Percentiles rank a stretch among this genome's conserved stretches.
Evolutionary conservation across 2,888 invertebrate genomes (phyloP).

Genomic region (Drosophila mayaguana): DNA sequence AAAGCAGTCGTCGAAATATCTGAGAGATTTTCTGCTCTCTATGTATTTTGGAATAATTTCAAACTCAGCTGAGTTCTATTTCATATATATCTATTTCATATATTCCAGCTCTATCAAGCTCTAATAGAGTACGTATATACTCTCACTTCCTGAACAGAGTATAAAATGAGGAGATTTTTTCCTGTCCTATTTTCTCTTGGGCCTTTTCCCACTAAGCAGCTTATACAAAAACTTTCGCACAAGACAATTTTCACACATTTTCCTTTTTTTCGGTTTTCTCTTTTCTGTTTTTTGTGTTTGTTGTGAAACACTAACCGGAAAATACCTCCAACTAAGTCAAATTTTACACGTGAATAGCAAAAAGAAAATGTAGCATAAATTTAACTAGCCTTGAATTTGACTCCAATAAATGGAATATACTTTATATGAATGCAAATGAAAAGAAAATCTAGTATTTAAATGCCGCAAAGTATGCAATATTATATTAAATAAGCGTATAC

Average conservation of each 20-base stretch:
- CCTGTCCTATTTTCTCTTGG: constrained; percentile 27
- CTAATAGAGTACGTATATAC: neutral
- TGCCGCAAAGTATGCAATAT: constrained; percentile 80
- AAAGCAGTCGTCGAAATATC: neutral
- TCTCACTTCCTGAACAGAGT: neutral
- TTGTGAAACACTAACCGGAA: constrained; percentile 50
- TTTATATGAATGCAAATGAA: constrained; percentile 27
- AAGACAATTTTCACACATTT: constrained; percentile 19
- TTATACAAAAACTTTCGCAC: constrained; percentile 26
- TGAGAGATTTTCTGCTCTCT: too few relatives aligned
- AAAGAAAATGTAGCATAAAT: constrained; percentile 65
- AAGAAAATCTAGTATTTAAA: constrained; percentile 63
- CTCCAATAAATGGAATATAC: constrained; percentile 58
- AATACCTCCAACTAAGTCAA: constrained; percentile 71
- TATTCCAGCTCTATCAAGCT: too few relatives aligned
- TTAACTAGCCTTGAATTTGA: constrained; percentile 75
- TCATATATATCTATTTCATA: neutral
- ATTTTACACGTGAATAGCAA: constrained; percentile 49
- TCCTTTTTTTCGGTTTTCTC: neutral
- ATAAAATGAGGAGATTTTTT: constrained; percentile 40
- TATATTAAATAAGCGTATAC: constrained; percentile 63
- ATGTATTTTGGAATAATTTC: neutral
- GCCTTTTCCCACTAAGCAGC: constrained; percentile 47
- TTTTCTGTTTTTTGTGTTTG: neutral
- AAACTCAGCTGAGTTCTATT: neutral